Evolutionary conservation across 2,888 invertebrate genomes (phyloP).

Genomic region (Plutella xylostella): DNA sequence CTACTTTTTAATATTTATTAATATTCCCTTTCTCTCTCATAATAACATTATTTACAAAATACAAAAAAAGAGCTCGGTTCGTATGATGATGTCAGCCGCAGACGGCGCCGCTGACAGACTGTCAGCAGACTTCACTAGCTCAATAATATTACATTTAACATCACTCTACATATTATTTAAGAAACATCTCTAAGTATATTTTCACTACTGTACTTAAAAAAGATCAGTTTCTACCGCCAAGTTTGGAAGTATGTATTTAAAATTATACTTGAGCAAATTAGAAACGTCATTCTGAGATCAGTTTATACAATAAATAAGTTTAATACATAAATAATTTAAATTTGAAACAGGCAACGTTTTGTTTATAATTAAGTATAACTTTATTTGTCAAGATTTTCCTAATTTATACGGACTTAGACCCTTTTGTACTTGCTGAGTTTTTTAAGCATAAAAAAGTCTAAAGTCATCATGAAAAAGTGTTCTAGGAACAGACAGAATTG

Average conservation of each 20-base stretch:
- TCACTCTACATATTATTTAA: constrained; percentile 37
- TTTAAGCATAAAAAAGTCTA: background rate
- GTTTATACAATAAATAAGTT: background rate
- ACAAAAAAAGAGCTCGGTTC: constrained; percentile 27
- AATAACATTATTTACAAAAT: constrained; percentile 65
- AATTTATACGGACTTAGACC: background rate
- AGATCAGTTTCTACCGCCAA: constrained; percentile 40
- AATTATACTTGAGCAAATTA: background rate
- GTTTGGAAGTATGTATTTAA: background rate
- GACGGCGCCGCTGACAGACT: too few species aligned
- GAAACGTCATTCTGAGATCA: too few species aligned
- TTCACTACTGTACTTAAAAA: constrained; percentile 44
- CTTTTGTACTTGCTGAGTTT: background rate
- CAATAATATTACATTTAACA: constrained; percentile 46
- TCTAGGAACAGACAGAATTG: constrained; percentile 62
- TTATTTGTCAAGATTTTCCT: constrained; percentile 56
- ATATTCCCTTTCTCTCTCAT: constrained; percentile 45
- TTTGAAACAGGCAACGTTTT: constrained; percentile 56
- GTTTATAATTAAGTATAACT: constrained; percentile 29
- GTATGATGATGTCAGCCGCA: background rate
- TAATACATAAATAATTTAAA: constrained; percentile 21
- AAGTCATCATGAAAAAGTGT: constrained; percentile 27
- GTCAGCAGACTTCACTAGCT: constrained; percentile 27
- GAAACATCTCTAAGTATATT: constrained; percentile 58
- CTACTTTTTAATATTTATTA: constrained; percentile 55